Base-by-base conservation (phyloP, 2,888 invertebrate species). In the Sarcophaga caerulescens region DNA sequence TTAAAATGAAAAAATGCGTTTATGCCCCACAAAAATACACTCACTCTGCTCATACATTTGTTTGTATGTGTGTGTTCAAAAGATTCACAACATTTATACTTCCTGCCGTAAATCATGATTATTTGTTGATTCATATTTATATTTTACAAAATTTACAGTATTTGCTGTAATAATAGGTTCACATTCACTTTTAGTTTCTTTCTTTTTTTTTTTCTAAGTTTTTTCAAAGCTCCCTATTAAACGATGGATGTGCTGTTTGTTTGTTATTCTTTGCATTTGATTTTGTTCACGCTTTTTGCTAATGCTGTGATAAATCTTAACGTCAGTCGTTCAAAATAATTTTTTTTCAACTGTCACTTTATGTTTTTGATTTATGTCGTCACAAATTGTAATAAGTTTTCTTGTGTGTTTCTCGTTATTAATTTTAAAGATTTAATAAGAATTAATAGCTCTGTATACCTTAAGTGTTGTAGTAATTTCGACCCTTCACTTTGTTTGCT, bases 21-120 rank as follows among this genome's bases (percentile, higher is more conserved):
- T 52, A 52, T 52, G 52, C 52, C 5, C 17, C 52, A 52, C 52
- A 52, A 14, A 52, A 12, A 52, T 3, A 35, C 8, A 35, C 35
- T 8, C 35, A 35, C 35, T 2, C 35, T 35, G 1, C 35, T 35
- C 35, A 35, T 35, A 10, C 8, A 35, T 35, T 35, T 35, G 35
- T 35, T 8, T 35, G 35, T 35, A 35, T 35, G 63, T 35, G 1
- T 25, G 3, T 4, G 1, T 35, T 35, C 35, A 35, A 6, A 62
- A 60, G 73, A 23, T 84, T 80, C 65, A 70, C 79, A 76, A 65
- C 79, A 79, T 80, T 81, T 81, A 71, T 78, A 81, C 86, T 84
- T 86, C 86, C 86, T 86, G 81, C 66, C 75, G 86, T 86, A 86
- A 86, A 86, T 86, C 84, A 86, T 84, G 81, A 86, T 81, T 78